Base-by-base conservation (phyloP, 2,797 vertebrate species). In the Tamandua tetradactyla region DNA sequence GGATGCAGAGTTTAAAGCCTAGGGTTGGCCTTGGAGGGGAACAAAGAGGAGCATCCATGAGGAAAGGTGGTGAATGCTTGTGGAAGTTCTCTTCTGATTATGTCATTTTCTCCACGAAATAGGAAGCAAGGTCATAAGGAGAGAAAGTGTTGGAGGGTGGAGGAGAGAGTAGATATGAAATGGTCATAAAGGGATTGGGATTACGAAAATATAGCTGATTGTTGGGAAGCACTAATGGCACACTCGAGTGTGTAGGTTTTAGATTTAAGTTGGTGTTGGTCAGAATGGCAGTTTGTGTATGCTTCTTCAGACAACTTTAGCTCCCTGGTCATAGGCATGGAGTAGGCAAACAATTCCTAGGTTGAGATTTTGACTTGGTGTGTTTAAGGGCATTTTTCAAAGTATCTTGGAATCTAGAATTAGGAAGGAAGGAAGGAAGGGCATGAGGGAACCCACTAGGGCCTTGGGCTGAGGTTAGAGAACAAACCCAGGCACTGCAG, bases 321-420 rank as follows among this genome's bases (percentile, higher is more conserved):
- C 23, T 27, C 42, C 6, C 0, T 12, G 44, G 11, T 3, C 35
- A 0, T 32, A 52, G 57, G 44, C 32, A 30, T 0, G 12, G 2
- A 25, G 37, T 5, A 81, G 25, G 61, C 22, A 4, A 15, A 78
- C 69, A 64, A 44, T 47, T 68, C 32, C 18, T 78, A 30, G 49
- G 47, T 44, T 47, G 15, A 44, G 4, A 10, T 55, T 93, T 52
- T 27, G 4, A 72, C 22, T 44, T 80, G 37, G n/a, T 49, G 9
- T 40, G 49, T 52, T 52, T 61, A 30, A 52, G 25, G 6, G 27
- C 22, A 32, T 32, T 25, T 78, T 75, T 72, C 52, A 81, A 72
- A 91, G 2, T 15, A 17, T 9, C 27, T 35, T 55, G 15, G 0
- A 35, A 9, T 42, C 18, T 74, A 61, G 17, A 71, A 27, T 78